phyloP scores from a whole-genome alignment of 1,140 invertebrate species.

The Diploscapter pachys region DNA sequence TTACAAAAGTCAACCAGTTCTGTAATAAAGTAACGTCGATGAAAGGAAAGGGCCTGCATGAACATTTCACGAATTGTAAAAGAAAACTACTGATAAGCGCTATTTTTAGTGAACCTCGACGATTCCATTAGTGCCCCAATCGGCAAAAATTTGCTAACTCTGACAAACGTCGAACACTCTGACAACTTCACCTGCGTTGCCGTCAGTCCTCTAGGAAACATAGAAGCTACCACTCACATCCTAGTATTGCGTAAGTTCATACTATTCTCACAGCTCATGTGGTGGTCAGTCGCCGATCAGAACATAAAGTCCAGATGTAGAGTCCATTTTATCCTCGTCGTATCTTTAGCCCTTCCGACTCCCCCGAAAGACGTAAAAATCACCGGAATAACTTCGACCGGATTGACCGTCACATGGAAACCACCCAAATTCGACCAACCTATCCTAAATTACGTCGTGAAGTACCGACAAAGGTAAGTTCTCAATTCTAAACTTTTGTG shows the following conservation, averaged over 20 bases:
- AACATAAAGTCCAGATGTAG: no score
- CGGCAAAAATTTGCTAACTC: conserved; percentile 74
- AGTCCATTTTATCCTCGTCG: no score
- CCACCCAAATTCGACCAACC: conserved; percentile 35
- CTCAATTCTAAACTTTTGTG: background rate
- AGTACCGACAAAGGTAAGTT: conserved; percentile 47
- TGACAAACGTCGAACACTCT: conserved; percentile 81
- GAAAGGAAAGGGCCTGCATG: no score
- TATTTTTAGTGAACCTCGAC: conserved; percentile 36
- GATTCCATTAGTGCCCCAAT: conserved; percentile 57
- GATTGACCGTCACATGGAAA: conserved; percentile 44
- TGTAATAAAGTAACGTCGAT: no score
- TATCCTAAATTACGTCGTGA: conserved; percentile 38
- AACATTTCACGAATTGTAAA: no score
- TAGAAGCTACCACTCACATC: conserved; percentile 79
- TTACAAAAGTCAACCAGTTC: no score
- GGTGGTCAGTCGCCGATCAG: no score
- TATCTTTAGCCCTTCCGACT: conserved; percentile 42
- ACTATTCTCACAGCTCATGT: conserved; percentile 11
- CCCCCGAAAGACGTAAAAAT: conserved; percentile 35
- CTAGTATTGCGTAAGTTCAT: conserved; percentile 82
- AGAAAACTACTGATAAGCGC: no score
- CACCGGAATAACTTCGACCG: conserved; percentile 27
- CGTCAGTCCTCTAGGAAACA: conserved; percentile 83
- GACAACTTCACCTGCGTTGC: conserved; percentile 95